Conservation (phyloP, 2,888 invertebrate genomes). For the Caenorhabditis plicata region DNA sequence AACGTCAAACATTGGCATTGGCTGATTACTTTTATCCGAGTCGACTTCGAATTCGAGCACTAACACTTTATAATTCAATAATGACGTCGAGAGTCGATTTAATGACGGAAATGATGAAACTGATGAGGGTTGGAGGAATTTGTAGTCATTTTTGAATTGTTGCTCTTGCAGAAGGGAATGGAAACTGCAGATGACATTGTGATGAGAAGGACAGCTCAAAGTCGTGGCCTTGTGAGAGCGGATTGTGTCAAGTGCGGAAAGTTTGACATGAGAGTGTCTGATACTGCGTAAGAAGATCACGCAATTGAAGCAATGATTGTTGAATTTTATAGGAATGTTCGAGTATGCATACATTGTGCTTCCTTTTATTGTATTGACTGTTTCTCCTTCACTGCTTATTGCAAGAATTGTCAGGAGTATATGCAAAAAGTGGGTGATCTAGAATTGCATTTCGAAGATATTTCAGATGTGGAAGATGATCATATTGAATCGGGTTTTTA, state of each 20-base stretch:
- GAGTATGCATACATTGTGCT: slow-evolving; percentile 50
- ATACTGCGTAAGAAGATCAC: slow-evolving; percentile 35
- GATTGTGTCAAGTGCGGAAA: slow-evolving; percentile 44
- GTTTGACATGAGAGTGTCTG: slow-evolving; percentile 41
- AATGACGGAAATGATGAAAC: slow-evolving; percentile 28
- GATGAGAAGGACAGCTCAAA: slow-evolving; percentile 31
- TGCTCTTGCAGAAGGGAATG: slow-evolving; percentile 16
- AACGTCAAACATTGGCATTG: slow-evolving; percentile 41
- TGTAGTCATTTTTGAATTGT: too few relatives aligned
- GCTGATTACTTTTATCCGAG: slow-evolving; percentile 52
- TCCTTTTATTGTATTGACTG: slow-evolving; percentile 55
- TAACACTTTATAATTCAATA: slow-evolving; percentile 46
- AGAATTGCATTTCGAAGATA: slow-evolving; percentile 34
- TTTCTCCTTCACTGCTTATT: slow-evolving; percentile 31
- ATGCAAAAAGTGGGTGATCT: slow-evolving; percentile 36
- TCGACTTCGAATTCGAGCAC: slow-evolving; percentile 44
- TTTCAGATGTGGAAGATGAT: too few relatives aligned
- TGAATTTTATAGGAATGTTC: slow-evolving; percentile 39
- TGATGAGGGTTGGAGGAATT: slow-evolving; percentile 5
- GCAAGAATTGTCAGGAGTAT: slow-evolving; percentile 33
- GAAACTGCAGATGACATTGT: slow-evolving; percentile 33
- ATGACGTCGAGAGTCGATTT: slow-evolving; percentile 36
- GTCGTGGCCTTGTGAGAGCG: slow-evolving; percentile 32
- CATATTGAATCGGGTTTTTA: too few relatives aligned
- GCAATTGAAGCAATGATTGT: too few relatives aligned